phyloP scores from a whole-genome alignment of 2,797 vertebrate genomes.

The Cyprinella venusta region DNA sequence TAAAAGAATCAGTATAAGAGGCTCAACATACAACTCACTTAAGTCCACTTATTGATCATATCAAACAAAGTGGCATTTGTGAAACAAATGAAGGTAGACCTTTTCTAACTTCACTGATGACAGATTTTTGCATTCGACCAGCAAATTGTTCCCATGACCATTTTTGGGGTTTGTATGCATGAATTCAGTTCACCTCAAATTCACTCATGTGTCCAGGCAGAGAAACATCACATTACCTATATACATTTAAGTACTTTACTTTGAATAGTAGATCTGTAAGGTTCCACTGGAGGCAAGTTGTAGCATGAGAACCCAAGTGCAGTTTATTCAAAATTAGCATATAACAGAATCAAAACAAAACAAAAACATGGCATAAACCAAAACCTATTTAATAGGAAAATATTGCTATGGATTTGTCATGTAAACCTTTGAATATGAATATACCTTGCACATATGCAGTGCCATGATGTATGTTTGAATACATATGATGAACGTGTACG shows the following conservation, averaged over 20 bases:
- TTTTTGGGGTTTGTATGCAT: neutral
- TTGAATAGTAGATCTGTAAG: no score
- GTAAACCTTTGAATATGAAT: no score
- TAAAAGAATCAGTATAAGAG: slow-evolving; percentile 40
- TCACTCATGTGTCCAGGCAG: neutral
- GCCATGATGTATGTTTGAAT: no score
- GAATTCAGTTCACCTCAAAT: neutral
- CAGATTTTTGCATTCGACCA: neutral
- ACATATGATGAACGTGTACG: no score
- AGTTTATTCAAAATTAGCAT: no score
- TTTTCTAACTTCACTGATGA: neutral
- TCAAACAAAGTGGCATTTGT: neutral
- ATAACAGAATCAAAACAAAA: no score
- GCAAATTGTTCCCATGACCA: neutral
- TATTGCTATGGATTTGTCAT: no score
- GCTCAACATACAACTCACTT: neutral
- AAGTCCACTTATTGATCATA: neutral
- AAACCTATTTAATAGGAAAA: no score
- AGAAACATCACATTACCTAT: neutral
- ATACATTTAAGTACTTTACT: neutral
- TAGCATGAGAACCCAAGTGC: no score
- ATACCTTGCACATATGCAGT: no score
- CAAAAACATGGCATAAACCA: no score
- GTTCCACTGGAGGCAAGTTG: no score
- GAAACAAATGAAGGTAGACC: neutral